A percentile compares a stretch with the other conserved stretches of the same genome.
These are phyloP conservation scores for Eupithecia vulgata DNA, from an alignment of 2,888 invertebrate species.

Conservation along the genomic window DNA sequence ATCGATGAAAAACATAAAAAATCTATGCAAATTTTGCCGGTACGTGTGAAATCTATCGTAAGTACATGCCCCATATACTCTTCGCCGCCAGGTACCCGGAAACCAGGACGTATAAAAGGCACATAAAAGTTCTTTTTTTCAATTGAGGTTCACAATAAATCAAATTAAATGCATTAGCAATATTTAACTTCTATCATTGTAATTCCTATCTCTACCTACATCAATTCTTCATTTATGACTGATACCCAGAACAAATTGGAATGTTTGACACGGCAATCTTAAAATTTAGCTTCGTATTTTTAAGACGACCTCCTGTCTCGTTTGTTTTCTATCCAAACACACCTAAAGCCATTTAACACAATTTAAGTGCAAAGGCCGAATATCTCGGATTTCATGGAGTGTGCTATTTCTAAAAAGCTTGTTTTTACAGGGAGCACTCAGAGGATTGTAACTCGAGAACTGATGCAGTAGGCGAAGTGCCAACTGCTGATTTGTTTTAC, in stretches of 20 bases:
- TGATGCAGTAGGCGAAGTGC: slow-evolving; percentile 69
- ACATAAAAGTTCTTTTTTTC: too few relatives aligned
- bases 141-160: too few relatives aligned
- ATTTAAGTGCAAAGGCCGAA: slow-evolving; percentile 76
- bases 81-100: too few relatives aligned
- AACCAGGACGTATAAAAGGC: too few relatives aligned
- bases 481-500: slow-evolving; percentile 57
- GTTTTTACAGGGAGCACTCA: slow-evolving; percentile 80
- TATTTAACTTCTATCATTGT: too few relatives aligned
- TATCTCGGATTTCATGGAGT: slow-evolving; percentile 65
- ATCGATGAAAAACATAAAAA: too few relatives aligned
- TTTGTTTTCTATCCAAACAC: slow-evolving; percentile 76
- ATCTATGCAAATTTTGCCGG: too few relatives aligned
- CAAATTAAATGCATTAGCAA: too few relatives aligned
- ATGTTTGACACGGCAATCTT: slow-evolving; percentile 11
- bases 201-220: neutral
- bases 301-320: slow-evolving; percentile 43
- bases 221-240: neutral
- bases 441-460: slow-evolving; percentile 73
- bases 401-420: slow-evolving; percentile 82
- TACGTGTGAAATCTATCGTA: too few relatives aligned
- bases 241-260: neutral
- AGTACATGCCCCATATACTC: too few relatives aligned
- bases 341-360: slow-evolving; percentile 79
- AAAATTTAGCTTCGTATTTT: slow-evolving; percentile 19